Evolutionary conservation across 2,113 vertebrate species (phyloP), one percentile per base, ranked within the genome.

Genomic region (Bombycilla garrulus): DNA sequence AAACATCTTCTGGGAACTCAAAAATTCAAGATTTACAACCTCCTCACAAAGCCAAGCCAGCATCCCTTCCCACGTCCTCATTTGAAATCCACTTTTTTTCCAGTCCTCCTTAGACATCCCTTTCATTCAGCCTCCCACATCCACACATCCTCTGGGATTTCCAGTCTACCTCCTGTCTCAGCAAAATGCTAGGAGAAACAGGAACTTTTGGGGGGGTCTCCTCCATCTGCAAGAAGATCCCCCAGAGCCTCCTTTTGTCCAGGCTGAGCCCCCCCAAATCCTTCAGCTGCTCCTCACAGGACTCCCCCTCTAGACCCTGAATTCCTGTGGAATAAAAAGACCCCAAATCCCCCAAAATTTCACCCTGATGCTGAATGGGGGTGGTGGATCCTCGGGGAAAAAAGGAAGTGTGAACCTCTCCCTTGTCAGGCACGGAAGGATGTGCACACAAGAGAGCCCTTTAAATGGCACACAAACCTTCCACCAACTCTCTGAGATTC

Each of bases 181-280:
- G 10, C 16, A 24, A 54, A 57, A 21, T 24, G 7, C 58, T 1
- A 71, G 33, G 51, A 86, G 33, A 50, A 40, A 25, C 65, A 35
- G 0, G 1, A 64, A 67, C 24, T 12, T 50, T 44, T 3, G 2
- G 13, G 2, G 23, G 35, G 19, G 35, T 12, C n/a, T 67, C 26
- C 36, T 66, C 28, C 53, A 35, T 54, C 40, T 54, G 53, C 5
- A 4, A 33, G 21, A 56, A 56, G 6, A 29, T 56, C 12, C 15
- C 12, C 6, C 12, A 0, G 1, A 90, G 40, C 18, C 21, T 48
- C 10, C 25, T 42, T 11, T 69, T 54, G 25, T 76, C 70, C 62
- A 69, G 12, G n/a, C 4, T 61, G 79, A 61, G 24, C 29, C 4
- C 38, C 38, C 14, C 10, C n/a, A 67, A 13, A 4, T 69, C 40